Evolutionary conservation across 2,113 vertebrate species (phyloP).

Genomic region (Acrocephalus kingi): DNA sequence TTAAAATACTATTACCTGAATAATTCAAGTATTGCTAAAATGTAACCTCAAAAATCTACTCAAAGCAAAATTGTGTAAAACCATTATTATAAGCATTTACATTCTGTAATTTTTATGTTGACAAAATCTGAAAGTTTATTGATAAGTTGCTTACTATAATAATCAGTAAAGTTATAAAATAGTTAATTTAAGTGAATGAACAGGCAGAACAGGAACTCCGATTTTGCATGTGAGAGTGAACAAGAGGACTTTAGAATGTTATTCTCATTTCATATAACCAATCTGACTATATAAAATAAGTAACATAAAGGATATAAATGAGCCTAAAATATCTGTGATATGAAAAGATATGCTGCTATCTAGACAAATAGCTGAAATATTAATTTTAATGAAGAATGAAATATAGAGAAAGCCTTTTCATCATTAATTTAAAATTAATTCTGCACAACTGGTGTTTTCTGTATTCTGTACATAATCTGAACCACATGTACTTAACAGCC

Average conservation of each 20-base stretch:
- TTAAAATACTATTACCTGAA: not conserved
- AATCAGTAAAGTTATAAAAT: not conserved
- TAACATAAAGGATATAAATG: not conserved
- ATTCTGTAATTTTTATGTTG: not conserved
- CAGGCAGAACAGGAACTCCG: not conserved
- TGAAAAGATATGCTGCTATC: not conserved
- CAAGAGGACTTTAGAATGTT: not conserved
- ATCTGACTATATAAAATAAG: not conserved
- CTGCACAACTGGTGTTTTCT: not conserved
- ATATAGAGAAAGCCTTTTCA: not conserved
- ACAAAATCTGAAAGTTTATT: not conserved
- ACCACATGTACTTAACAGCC: not conserved
- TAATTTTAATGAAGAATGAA: not conserved
- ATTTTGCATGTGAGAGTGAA: not conserved
- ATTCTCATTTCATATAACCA: not conserved
- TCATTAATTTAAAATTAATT: not conserved
- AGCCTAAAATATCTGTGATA: not conserved
- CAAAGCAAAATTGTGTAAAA: not conserved
- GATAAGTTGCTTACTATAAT: not conserved
- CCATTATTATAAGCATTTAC: not conserved
- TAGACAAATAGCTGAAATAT: not conserved
- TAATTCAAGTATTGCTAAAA: not conserved
- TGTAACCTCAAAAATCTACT: not conserved
- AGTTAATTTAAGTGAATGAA: conserved; percentile 2
- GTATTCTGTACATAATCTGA: not conserved